Evolutionary conservation across 1,140 invertebrate species (phyloP).

Genomic region (Papilio polytes): DNA sequence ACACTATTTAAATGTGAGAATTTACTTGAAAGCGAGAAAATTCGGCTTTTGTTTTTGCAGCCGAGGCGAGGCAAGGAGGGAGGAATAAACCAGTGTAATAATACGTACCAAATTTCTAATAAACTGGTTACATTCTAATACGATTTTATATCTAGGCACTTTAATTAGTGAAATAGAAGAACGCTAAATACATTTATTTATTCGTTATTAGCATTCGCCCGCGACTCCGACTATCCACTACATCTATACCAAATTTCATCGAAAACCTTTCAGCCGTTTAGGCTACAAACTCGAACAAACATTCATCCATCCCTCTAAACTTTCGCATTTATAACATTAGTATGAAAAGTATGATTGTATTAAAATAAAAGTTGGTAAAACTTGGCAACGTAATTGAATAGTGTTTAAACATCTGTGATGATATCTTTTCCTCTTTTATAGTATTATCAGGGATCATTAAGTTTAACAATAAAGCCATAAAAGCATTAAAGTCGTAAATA

Average conservation of each 20-base stretch:
- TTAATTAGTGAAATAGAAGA: neutral
- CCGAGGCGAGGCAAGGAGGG: neutral
- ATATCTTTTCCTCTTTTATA: neutral
- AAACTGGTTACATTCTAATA: neutral
- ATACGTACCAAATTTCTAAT: neutral
- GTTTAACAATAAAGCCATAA: slow-evolving; percentile 23
- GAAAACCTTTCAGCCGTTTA: no score
- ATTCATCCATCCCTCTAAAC: no score
- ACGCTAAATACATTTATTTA: no score
- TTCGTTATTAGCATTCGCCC: no score
- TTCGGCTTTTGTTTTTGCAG: slow-evolving; percentile 25
- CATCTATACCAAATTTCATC: no score
- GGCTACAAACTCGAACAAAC: no score
- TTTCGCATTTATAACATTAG: no score
- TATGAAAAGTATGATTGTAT: neutral
- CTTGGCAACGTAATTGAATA: no score
- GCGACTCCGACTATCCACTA: no score
- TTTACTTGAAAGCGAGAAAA: slow-evolving; percentile 22
- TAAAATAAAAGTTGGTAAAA: neutral
- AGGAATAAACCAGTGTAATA: slow-evolving; percentile 21
- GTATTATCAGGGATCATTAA: neutral
- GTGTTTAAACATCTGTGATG: no score
- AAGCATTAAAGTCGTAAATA: neutral
- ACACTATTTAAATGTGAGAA: slow-evolving; percentile 35
- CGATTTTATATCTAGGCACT: neutral